A percentile compares a stretch with the other conserved stretches of the same genome.
These are phyloP conservation scores for Apis mellifera DNA, from an alignment of 1,140 invertebrate species.

Conservation along the genomic window Amel_HAv3.1 CM009931.2:17902501-17903000, in stretches of 20 bases:
- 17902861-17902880: slow-evolving; percentile 92
- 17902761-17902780: slow-evolving; percentile 85
- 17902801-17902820: neutral
- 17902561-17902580: slow-evolving; percentile 87
- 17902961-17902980: slow-evolving; percentile 93
- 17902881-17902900: slow-evolving; percentile 97
- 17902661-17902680: slow-evolving; percentile 69
- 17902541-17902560: slow-evolving; percentile 94
- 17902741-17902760: slow-evolving; percentile 83
- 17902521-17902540: slow-evolving; percentile 92
- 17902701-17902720: slow-evolving; percentile 94
- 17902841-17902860: slow-evolving; percentile 81
- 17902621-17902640: no score
- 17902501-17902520: slow-evolving; percentile 95
- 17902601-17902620: slow-evolving; percentile 65
- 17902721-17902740: slow-evolving; percentile 92
- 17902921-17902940: slow-evolving; percentile 94
- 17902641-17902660: neutral
- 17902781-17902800: slow-evolving; percentile 87
- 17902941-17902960: slow-evolving; percentile 94
- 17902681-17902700: slow-evolving; percentile 84
- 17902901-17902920: slow-evolving; percentile 94
- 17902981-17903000: slow-evolving; percentile 91
- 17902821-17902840: slow-evolving; percentile 20
- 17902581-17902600: slow-evolving; percentile 77